phyloP scores from a whole-genome alignment of 2,888 invertebrate genomes.

The Atrina japonica region DNA sequence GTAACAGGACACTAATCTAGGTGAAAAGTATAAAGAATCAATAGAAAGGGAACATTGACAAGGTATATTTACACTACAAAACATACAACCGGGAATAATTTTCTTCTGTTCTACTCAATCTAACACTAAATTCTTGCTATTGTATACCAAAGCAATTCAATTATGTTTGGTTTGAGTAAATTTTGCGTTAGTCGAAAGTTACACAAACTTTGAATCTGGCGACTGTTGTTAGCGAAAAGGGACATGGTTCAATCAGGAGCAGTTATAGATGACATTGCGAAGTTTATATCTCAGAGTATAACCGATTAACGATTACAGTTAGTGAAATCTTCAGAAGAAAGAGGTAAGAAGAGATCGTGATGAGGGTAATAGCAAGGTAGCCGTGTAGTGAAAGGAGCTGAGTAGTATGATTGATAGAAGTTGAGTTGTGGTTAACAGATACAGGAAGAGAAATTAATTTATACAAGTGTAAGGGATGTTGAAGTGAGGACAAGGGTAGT shows the following conservation, averaged over 20 bases:
- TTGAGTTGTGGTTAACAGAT: background rate
- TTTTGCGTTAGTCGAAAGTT: too few relatives aligned
- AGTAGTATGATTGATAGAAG: slow-evolving; percentile 20
- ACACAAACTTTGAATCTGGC: too few relatives aligned
- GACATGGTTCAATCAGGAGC: slow-evolving; percentile 1
- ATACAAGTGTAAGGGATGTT: slow-evolving; percentile 12
- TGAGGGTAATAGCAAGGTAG: too few relatives aligned
- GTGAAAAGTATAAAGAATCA: background rate
- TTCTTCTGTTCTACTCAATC: background rate
- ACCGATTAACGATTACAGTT: slow-evolving; percentile 14
- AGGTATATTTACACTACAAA: slow-evolving; percentile 37
- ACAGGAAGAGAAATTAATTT: too few relatives aligned
- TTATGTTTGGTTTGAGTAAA: too few relatives aligned
- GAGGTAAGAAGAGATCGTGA: slow-evolving; percentile 8
- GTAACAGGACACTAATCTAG: background rate
- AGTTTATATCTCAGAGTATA: slow-evolving; percentile 1
- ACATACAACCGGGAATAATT: slow-evolving; percentile 27
- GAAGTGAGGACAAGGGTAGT: slow-evolving; percentile 14
- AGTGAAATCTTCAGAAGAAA: slow-evolving; percentile 12
- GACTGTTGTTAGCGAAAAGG: slow-evolving; percentile 4
- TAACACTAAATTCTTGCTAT: slow-evolving; percentile 5
- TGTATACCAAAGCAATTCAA: slow-evolving; percentile 1
- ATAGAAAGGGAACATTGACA: slow-evolving; percentile 38
- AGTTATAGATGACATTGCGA: slow-evolving; percentile 4
- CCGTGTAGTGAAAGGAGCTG: slow-evolving; percentile 16